These are phyloP conservation scores for Danio rerio DNA, from an alignment of 2,113 vertebrate genomes.

Conservation along the genomic window DNA sequence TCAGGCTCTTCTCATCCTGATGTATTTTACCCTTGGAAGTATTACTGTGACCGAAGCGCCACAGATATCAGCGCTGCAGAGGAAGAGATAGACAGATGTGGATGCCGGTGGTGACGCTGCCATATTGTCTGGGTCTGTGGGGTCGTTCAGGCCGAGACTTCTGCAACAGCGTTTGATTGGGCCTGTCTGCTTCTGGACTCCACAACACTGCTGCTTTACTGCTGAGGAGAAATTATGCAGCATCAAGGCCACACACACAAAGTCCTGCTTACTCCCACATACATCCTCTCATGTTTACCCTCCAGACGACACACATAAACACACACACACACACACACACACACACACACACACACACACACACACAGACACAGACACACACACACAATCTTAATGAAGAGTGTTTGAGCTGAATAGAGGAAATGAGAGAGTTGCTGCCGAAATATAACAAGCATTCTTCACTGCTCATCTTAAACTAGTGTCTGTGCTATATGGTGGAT, in stretches of 20 bases:
- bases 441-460: slow-evolving; percentile 17
- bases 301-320: slow-evolving; percentile 32
- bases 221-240: slow-evolving; percentile 71
- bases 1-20: slow-evolving; percentile 15
- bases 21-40: not conserved
- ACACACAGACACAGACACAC: not conserved
- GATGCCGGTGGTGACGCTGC: not conserved
- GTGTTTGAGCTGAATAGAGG: slow-evolving; percentile 3
- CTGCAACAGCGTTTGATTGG: not conserved
- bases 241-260: slow-evolving; percentile 27
- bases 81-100: slow-evolving; percentile 11
- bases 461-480: too few relatives aligned
- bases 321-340: slow-evolving; percentile 18
- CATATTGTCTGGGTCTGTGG: slow-evolving; percentile 35
- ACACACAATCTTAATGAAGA: slow-evolving; percentile 21
- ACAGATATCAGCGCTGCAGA: slow-evolving; percentile 13
- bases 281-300: slow-evolving; percentile 46
- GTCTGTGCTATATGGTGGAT: not conserved
- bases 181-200: slow-evolving; percentile 41
- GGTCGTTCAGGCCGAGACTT: slow-evolving; percentile 27
- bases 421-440: slow-evolving; percentile 18
- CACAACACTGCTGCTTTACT: slow-evolving; percentile 34
- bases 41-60: slow-evolving; percentile 15
- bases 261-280: slow-evolving; percentile 9
- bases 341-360: not conserved